These are phyloP conservation scores for Gastrophryne carolinensis DNA, from an alignment of 2,797 vertebrate genomes.

Conservation along the genomic window DNA sequence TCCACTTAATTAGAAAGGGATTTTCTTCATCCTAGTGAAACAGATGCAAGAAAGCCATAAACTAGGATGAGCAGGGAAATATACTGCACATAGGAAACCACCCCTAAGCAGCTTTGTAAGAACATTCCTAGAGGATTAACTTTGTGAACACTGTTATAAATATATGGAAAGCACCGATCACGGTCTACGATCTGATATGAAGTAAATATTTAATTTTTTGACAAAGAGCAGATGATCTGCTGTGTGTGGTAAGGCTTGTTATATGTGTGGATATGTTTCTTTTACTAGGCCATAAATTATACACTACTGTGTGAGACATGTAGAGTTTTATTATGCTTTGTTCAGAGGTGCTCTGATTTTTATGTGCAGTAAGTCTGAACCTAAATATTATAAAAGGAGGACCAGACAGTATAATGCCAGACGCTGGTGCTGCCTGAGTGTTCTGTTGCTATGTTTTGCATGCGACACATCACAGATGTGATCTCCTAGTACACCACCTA, in stretches of 20 bases:
- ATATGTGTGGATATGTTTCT: too few species aligned
- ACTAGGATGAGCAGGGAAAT: not conserved
- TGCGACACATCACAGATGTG: too few species aligned
- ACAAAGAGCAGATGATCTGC: slow-evolving; percentile 55
- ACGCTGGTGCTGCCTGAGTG: too few species aligned
- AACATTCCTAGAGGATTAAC: slow-evolving; percentile 34
- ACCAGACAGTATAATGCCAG: too few species aligned
- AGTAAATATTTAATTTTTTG: slow-evolving; percentile 56
- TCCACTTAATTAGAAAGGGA: too few species aligned
- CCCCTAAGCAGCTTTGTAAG: slow-evolving; percentile 8
- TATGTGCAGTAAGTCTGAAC: not conserved
- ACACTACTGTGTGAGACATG: slow-evolving; percentile 45
- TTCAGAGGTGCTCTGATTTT: slow-evolving; percentile 13
- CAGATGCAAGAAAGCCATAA: too few species aligned
- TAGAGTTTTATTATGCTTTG: slow-evolving; percentile 20
- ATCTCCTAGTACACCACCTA: too few species aligned
- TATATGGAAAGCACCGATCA: not conserved
- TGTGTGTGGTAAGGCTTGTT: slow-evolving; percentile 60
- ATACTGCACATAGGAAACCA: not conserved
- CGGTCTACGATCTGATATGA: slow-evolving; percentile 49
- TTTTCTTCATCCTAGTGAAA: too few species aligned
- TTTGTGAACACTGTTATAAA: slow-evolving; percentile 38
- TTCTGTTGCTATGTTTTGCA: too few species aligned
- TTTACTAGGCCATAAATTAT: slow-evolving; percentile 54
- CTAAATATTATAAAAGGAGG: not conserved